Evolutionary conservation across 2,888 invertebrate species (phyloP), one percentile per base, ranked within the genome.

Genomic region (Fragum sueziense): DNA sequence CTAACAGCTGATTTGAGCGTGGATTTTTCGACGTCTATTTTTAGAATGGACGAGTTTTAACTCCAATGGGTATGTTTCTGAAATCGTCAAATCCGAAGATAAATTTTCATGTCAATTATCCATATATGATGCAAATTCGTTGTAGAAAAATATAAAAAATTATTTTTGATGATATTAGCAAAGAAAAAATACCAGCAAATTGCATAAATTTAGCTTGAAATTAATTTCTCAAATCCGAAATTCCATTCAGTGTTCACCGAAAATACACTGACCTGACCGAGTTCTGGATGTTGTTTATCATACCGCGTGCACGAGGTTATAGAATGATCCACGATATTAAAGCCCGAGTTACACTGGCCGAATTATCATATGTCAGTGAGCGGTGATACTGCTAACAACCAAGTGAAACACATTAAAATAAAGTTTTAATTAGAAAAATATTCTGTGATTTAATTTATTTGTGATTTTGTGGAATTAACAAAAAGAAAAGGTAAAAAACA

Each of bases 271-370:
- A 75, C 71, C 71, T 75, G 83, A 83, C 83, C 83, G 83, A 83
- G 17, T 65, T 83, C 59, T 52, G 29, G 37, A 51, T 34, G 68
- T 27, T 83, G 80, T 79, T 79, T 83, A 78, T 75, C 83, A 83
- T 77, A 57, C 76, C 34, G 25, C 76, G 76, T 76, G 33, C 84
- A 84, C 73, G 84, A 76, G 80, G 80, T 84, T 70, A 79, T 31
- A 31, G 54, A 41, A 76, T 84, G 84, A 80, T 76, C 41, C 27
- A 25, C 37, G 51, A 73, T 73, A 79, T 79, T 47, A 80, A 79
- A 71, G 62, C 52, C 27, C 34, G 59, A 69, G 68, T 14, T 31
- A 4, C 71, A 31, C 71, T 76, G 83, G 31, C 80, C 83, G 80
- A 80, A 6, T 77, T 83, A 14, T 68, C 61, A 52, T 73, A 75